Conservation (phyloP, 2,888 invertebrate species). For the Allygus modestus region DNA sequence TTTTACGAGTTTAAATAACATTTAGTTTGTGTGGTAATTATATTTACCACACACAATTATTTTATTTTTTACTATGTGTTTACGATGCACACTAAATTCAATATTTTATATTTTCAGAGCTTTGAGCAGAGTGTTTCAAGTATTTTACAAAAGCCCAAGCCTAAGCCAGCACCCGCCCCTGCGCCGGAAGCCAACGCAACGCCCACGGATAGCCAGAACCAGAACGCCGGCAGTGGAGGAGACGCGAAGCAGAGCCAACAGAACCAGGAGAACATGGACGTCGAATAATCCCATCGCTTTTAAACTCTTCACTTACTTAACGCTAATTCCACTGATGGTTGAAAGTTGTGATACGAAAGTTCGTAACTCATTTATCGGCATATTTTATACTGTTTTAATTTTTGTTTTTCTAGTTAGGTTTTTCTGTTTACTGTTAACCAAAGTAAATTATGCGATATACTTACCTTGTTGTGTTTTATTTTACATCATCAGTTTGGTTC, state of each 20-base stretch:
- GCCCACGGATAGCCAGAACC: slow-evolving; percentile 71
- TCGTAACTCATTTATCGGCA: slow-evolving; percentile 20
- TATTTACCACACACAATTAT: no score
- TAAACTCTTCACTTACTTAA: slow-evolving; percentile 29
- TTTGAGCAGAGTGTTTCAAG: slow-evolving; percentile 80
- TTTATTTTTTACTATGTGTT: no score
- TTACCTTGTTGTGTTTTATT: slow-evolving; percentile 14
- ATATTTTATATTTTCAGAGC: slow-evolving; percentile 73
- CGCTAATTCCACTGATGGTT: slow-evolving; percentile 48
- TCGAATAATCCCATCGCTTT: slow-evolving; percentile 72
- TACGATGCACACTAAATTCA: no score
- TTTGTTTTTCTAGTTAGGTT: slow-evolving; percentile 26
- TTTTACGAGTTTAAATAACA: no score
- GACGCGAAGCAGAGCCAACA: slow-evolving; percentile 66
- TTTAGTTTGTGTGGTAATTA: no score
- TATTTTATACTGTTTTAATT: slow-evolving; percentile 39
- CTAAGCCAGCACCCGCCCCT: slow-evolving; percentile 77
- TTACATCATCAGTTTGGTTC: slow-evolving; percentile 10
- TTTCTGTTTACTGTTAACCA: slow-evolving; percentile 25
- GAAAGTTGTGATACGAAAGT: slow-evolving; percentile 41
- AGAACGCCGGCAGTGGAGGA: slow-evolving; percentile 55
- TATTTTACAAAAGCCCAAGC: slow-evolving; percentile 93
- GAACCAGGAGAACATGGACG: slow-evolving; percentile 75
- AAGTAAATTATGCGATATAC: slow-evolving; percentile 19
- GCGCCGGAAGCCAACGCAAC: slow-evolving; percentile 77